Percentiles rank a stretch among this genome's conserved stretches.
Conservation (phyloP, 2,888 invertebrate genomes). For the Plagodis dolabraria region DNA sequence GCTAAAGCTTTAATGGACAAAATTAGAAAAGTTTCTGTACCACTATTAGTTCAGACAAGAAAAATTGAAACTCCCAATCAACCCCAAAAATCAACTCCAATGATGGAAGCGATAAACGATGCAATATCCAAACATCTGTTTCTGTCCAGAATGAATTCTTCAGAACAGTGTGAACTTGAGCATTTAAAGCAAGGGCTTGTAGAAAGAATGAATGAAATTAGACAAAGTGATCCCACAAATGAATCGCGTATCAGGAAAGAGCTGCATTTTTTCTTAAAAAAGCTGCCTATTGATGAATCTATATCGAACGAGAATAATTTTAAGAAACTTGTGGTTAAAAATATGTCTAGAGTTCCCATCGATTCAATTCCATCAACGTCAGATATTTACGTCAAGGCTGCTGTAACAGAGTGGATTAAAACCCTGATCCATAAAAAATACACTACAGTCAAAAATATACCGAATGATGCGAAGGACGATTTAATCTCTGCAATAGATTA, state of each 20-base stretch:
- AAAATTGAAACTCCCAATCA: not conserved
- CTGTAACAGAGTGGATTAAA: slow-evolving; percentile 16
- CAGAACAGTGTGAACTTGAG: slow-evolving; percentile 7
- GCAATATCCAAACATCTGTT: slow-evolving; percentile 10
- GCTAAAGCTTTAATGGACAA: slow-evolving; percentile 40
- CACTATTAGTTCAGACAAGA: slow-evolving; percentile 27
- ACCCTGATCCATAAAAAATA: not conserved
- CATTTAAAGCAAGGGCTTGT: not conserved
- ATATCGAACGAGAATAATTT: slow-evolving; percentile 23
- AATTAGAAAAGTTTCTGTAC: slow-evolving; percentile 38
- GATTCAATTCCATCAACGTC: not conserved
- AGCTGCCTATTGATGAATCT: slow-evolving; percentile 32
- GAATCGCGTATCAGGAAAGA: slow-evolving; percentile 20
- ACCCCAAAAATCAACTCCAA: not conserved
- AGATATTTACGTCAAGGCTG: slow-evolving; percentile 7
- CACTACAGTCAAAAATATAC: slow-evolving; percentile 5
- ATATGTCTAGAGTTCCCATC: slow-evolving; percentile 9
- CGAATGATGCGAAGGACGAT: slow-evolving; percentile 9
- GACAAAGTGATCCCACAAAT: slow-evolving; percentile 11
- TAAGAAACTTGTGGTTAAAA: slow-evolving; percentile 26
- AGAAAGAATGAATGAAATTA: slow-evolving; percentile 10
- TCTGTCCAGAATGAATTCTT: slow-evolving; percentile 27
- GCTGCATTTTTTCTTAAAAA: slow-evolving; percentile 22
- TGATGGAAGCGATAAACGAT: not conserved
- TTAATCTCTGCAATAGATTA: slow-evolving; percentile 11